Conservation (phyloP, 2,797 vertebrate genomes). For the Sebastolobus alascanus region DNA sequence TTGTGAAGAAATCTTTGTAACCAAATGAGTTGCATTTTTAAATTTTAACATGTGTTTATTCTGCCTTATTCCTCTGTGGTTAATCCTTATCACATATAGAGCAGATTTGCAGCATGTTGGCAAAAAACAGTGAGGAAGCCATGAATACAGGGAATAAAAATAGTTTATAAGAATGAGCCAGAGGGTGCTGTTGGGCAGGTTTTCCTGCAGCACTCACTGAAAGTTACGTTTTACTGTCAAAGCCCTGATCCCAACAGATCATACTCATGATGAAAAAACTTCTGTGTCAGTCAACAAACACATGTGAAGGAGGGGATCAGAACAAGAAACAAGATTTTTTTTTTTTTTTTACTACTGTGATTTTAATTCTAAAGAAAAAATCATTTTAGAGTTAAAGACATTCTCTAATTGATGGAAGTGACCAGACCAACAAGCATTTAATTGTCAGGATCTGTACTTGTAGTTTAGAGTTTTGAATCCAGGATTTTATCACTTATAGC, state of each 20-base stretch:
- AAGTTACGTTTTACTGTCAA: background rate
- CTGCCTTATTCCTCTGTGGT: background rate
- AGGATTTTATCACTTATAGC: background rate
- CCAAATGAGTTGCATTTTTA: background rate
- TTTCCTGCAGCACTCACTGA: background rate
- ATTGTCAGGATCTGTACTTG: background rate
- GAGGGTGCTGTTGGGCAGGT: constrained; percentile 28
- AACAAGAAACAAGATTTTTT: background rate
- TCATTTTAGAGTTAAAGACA: background rate
- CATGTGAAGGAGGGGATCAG: background rate
- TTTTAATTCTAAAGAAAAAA: background rate
- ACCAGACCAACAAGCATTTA: background rate
- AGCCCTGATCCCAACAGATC: background rate
- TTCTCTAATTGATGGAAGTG: background rate
- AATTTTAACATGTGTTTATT: background rate
- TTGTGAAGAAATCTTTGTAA: background rate
- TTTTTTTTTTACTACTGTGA: background rate
- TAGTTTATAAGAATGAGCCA: background rate
- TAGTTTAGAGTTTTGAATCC: background rate
- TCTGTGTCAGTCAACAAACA: background rate
- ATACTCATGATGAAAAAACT: background rate
- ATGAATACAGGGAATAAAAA: background rate
- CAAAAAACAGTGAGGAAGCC: background rate
- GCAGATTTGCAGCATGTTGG: background rate
- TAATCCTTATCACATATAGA: background rate